phyloP scores from a whole-genome alignment of 1,140 invertebrate species.

The Cydia pomonella region DNA sequence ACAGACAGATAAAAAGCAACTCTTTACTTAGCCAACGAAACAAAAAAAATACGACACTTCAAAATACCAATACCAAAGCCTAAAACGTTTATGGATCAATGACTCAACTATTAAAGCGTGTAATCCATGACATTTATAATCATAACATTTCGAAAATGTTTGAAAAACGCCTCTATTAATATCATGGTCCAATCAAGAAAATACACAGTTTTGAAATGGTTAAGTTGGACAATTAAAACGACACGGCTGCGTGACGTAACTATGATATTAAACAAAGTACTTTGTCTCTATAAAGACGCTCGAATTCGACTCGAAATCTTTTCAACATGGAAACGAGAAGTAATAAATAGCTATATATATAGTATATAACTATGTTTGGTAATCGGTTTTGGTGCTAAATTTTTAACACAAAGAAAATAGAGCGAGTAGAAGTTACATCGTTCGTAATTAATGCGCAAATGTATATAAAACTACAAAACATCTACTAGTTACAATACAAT shows the following conservation, averaged over 20 bases:
- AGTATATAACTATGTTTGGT: too few species aligned
- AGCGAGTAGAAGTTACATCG: too few species aligned
- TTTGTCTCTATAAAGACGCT: background rate
- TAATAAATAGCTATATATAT: too few species aligned
- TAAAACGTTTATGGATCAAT: constrained; percentile 38
- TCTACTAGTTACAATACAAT: too few species aligned
- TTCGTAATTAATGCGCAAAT: too few species aligned
- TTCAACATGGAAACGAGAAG: too few species aligned
- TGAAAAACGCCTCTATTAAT: constrained; percentile 53
- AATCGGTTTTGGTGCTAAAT: too few species aligned
- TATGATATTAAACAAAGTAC: background rate
- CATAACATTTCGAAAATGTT: constrained; percentile 42
- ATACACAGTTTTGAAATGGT: constrained; percentile 49
- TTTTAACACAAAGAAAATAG: too few species aligned
- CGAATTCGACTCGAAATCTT: too few species aligned
- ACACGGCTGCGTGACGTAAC: background rate
- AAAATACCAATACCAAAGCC: constrained; percentile 18
- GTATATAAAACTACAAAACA: too few species aligned
- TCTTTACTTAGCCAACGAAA: background rate
- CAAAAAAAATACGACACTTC: constrained; percentile 6
- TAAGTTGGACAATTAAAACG: constrained; percentile 17
- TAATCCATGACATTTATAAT: constrained; percentile 62
- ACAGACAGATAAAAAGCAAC: background rate
- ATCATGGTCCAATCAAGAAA: constrained; percentile 54
- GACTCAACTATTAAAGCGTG: constrained; percentile 47